phyloP scores from a whole-genome alignment of 2,113 vertebrate genomes.

The Brachyistius frenatus region DNA sequence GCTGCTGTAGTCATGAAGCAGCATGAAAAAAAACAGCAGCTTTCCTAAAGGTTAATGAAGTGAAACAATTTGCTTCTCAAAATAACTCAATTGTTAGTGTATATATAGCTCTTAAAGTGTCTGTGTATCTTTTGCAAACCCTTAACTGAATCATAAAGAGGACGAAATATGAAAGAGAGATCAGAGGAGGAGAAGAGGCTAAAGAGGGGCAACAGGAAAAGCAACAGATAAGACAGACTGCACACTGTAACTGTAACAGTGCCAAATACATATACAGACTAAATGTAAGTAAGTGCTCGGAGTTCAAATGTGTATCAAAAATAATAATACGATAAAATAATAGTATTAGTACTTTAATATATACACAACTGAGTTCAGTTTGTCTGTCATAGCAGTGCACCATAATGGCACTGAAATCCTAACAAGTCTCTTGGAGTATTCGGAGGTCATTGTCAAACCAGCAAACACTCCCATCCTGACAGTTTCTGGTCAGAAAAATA shows the following conservation, averaged over 20 bases:
- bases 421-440: background rate
- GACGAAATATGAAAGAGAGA: too few relatives aligned
- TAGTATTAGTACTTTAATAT: too few relatives aligned
- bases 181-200: too few relatives aligned
- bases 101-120: background rate
- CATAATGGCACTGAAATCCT: background rate
- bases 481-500: slow-evolving; percentile 13
- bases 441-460: background rate
- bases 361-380: too few relatives aligned
- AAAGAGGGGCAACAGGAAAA: too few relatives aligned
- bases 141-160: too few relatives aligned
- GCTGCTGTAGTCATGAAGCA: background rate
- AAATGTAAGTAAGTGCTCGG: background rate
- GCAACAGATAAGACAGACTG: too few relatives aligned
- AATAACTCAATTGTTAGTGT: background rate
- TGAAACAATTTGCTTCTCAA: background rate
- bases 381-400: background rate
- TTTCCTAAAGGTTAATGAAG: background rate
- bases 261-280: too few relatives aligned
- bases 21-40: background rate
- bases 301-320: background rate
- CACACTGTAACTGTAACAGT: too few relatives aligned
- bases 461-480: slow-evolving; percentile 5
- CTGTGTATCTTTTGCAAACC: background rate
- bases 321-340: background rate